Percentiles rank a stretch among this genome's conserved stretches.
These are phyloP conservation scores for Pristis pectinata DNA, from an alignment of 2,797 vertebrate species.

Conservation along the genomic window DNA sequence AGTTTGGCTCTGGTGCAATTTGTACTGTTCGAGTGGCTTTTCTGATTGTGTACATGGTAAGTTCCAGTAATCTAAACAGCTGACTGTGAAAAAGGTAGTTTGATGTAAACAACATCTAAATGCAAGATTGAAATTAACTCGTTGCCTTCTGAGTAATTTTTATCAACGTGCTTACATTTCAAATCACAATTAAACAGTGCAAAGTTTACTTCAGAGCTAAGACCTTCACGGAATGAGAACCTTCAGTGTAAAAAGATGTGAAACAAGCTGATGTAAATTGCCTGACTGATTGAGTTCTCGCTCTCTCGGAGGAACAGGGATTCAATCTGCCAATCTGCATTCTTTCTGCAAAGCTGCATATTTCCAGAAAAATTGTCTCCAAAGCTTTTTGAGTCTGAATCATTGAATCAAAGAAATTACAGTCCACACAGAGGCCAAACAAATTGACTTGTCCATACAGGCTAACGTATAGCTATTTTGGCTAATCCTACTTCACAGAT, in stretches of 20 bases:
- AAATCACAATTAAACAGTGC: not conserved
- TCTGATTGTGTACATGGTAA: slow-evolving; percentile 6
- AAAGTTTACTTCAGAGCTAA: not conserved
- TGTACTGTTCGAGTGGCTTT: not conserved
- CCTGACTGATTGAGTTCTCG: not conserved
- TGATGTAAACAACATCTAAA: not conserved
- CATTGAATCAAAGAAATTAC: too few species aligned
- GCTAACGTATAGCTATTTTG: too few species aligned
- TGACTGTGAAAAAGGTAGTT: not conserved
- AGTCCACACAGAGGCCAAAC: too few species aligned
- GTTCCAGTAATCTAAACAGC: slow-evolving; percentile 32
- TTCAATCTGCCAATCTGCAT: not conserved
- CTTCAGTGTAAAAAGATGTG: not conserved
- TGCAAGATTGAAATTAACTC: not conserved
- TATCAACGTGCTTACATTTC: not conserved
- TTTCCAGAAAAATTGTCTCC: not conserved
- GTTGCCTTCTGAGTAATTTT: not conserved
- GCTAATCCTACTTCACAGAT: too few species aligned
- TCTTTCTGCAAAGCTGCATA: not conserved
- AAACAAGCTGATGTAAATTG: not conserved
- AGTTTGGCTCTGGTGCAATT: not conserved
- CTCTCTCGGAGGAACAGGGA: not conserved
- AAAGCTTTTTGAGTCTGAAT: not conserved
- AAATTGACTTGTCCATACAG: too few species aligned
- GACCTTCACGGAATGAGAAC: not conserved